Base-by-base conservation (phyloP, 1,140 invertebrate species). In the Daktulosphaira vitifoliae region DNA sequence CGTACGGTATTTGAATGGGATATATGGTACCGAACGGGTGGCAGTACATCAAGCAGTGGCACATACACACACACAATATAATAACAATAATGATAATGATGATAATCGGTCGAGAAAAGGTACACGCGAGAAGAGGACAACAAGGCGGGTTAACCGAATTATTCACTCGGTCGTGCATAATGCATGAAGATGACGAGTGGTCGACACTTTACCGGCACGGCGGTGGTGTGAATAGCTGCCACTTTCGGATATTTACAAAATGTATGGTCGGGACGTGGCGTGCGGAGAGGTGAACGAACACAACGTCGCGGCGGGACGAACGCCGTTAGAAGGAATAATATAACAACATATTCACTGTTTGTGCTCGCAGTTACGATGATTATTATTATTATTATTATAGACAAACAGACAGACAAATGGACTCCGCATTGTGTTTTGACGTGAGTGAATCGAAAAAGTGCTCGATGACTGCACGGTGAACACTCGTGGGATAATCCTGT, bases 401-500 rank as follows among this genome's bases (percentile, higher is more conserved):
- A 44, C 39, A 59, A 59, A 59, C 53, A 44, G 22, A 44, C 53
- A 46, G 54, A 59, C 54, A 46, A 46, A 59, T 20, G 25, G 54
- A 59, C 53, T 44, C 33, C 15, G 23, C 25, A 59, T 59, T 59
- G 54, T 59, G 42, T 59, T 59, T 59, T 59, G 54, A 59, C 54
- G 39, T 29, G 54, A 44, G 54, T 46, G 25, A 44, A 46, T 59
- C 39, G 54, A 39, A 46, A 59, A 46, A 59, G 23, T 29, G 54
- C 38, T 59, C 54, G 54, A 59, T 29, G 54, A 44, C 54, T 26
- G 16, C n/a, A 7, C 3, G 5, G 15, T n/a, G 11, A 44, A 44
- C 39, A 44, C 9, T 16, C 53, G 53, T 59, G 53, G 53, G 54
- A 59, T 59, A 59, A 59, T 59, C n/a, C 42, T 56, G 38, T 5